A percentile compares a stretch with the other conserved stretches of the same genome.
phyloP scores from a whole-genome alignment of 2,888 invertebrate species.

The Sialis fuliginosa region DNA sequence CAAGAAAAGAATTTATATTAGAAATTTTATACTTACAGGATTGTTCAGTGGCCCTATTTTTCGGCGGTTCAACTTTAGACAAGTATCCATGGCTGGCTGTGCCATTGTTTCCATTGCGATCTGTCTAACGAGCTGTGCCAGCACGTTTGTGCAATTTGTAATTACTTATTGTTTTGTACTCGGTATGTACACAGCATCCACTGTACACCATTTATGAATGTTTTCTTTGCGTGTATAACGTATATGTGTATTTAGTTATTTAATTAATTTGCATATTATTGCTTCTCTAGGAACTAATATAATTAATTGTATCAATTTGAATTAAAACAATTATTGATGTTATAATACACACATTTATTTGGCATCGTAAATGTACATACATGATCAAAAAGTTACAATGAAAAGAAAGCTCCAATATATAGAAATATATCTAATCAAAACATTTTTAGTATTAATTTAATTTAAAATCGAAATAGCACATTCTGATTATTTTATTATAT shows the following conservation, averaged over 20 bases:
- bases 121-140: conserved; percentile 23
- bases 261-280: neutral
- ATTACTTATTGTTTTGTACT: conserved; percentile 21
- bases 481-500: no score
- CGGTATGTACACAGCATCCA: conserved; percentile 11
- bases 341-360: no score
- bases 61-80: conserved; percentile 23
- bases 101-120: conserved; percentile 23
- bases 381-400: no score
- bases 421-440: no score
- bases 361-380: no score
- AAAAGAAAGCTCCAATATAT: no score
- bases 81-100: conserved; percentile 23
- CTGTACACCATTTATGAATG: neutral
- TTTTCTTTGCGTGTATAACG: neutral
- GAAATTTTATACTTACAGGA: conserved; percentile 12
- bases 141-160: conserved; percentile 22
- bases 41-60: conserved; percentile 27
- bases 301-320: no score
- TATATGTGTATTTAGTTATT: neutral
- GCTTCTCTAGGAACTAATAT: no score
- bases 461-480: no score
- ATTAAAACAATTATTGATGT: no score
- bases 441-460: no score
- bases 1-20: no score